These are phyloP conservation scores for Amiota minor DNA, from an alignment of 2,888 invertebrate species.

Conservation along the genomic window DNA sequence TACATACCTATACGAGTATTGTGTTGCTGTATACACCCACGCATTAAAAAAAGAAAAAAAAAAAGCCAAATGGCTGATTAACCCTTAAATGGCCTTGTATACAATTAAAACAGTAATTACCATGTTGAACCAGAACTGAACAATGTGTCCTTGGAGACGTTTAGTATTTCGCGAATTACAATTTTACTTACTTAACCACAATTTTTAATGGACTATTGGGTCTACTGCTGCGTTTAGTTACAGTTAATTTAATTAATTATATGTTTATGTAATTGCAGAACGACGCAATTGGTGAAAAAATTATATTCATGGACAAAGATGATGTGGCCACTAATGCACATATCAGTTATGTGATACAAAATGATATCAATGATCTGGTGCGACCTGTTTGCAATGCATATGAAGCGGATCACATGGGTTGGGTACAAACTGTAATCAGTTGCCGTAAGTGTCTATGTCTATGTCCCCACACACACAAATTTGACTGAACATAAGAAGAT, in stretches of 20 bases:
- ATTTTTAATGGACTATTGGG: conserved; percentile 51
- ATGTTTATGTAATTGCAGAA: conserved; percentile 50
- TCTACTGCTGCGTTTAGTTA: no score
- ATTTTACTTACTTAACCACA: conserved; percentile 25
- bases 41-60: conserved; percentile 1
- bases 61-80: conserved; percentile 24
- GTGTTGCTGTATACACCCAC: no score
- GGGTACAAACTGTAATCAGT: conserved; percentile 69
- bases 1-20: no score
- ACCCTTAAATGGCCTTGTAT: conserved; percentile 54
- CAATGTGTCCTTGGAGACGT: conserved; percentile 13
- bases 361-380: conserved; percentile 65
- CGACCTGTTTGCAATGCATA: conserved; percentile 68
- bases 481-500: background rate
- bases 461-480: background rate
- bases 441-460: conserved; percentile 69
- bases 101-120: conserved; percentile 47
- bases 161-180: conserved; percentile 16
- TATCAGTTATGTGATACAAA: conserved; percentile 65
- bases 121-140: conserved; percentile 46
- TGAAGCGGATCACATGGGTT: conserved; percentile 70
- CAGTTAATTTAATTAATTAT: conserved; percentile 59
- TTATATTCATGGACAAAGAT: conserved; percentile 71
- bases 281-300: conserved; percentile 66
- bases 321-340: conserved; percentile 67